phyloP scores from a whole-genome alignment of 1,140 invertebrate species.

The Dendrolimus kikuchii region DNA sequence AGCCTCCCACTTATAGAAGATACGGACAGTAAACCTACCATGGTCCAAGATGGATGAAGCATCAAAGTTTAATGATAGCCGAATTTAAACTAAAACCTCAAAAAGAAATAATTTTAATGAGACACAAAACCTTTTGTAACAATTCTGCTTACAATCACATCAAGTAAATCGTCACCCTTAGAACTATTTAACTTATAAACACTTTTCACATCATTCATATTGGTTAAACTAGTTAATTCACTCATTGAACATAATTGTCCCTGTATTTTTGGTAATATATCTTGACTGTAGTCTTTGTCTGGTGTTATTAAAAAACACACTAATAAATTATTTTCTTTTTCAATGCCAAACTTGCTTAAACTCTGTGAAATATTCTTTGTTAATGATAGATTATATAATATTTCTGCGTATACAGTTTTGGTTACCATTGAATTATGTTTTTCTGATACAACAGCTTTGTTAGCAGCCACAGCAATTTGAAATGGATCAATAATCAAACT shows the following conservation, averaged over 20 bases:
- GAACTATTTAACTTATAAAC: constrained; percentile 74
- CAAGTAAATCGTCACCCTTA: constrained; percentile 65
- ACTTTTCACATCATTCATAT: constrained; percentile 68
- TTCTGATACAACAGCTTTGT: constrained; percentile 75
- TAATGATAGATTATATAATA: constrained; percentile 79
- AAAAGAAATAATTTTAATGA: constrained; percentile 22
- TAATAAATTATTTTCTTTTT: constrained; percentile 73
- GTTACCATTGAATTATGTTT: constrained; percentile 73
- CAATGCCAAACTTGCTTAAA: constrained; percentile 76
- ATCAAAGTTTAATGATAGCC: neutral
- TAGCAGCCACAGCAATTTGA: constrained; percentile 78
- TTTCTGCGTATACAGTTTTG: constrained; percentile 77
- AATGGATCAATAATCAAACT: constrained; percentile 76
- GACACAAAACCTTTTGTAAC: constrained; percentile 68
- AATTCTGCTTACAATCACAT: constrained; percentile 76
- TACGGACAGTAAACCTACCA: neutral
- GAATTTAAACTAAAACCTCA: neutral
- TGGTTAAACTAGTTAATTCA: constrained; percentile 55
- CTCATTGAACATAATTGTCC: constrained; percentile 66
- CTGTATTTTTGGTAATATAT: constrained; percentile 60
- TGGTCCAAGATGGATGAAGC: too few relatives aligned
- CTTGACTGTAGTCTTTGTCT: constrained; percentile 40
- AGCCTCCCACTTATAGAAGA: neutral
- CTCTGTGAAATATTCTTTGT: constrained; percentile 80
- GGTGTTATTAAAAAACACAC: constrained; percentile 70